A percentile compares a stretch with the other conserved stretches of the same genome.
These are phyloP conservation scores for Anoncus sp. DNA, from an alignment of 2,888 invertebrate genomes.

Conservation along the genomic window DNA sequence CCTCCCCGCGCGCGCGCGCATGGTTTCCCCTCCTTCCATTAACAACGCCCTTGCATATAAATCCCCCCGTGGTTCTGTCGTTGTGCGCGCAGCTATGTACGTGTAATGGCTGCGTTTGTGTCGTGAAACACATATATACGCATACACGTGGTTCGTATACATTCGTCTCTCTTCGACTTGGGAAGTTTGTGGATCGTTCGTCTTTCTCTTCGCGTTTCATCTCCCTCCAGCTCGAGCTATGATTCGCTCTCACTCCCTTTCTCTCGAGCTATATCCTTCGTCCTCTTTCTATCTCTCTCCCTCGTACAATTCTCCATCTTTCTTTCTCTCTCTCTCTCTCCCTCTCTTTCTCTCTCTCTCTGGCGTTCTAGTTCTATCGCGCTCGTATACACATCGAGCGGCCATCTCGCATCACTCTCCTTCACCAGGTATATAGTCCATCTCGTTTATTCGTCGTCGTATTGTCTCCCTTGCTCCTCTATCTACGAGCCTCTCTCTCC, in stretches of 20 bases:
- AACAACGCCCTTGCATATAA: conserved; percentile 83
- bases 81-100: conserved; percentile 64
- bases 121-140: conserved; percentile 16
- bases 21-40: conserved; percentile 77
- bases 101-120: conserved; percentile 54
- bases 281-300: conserved; percentile 24
- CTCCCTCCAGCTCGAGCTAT: conserved; percentile 56
- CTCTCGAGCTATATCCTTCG: conserved; percentile 47
- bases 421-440: conserved; percentile 49
- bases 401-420: conserved; percentile 55
- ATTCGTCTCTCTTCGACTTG: conserved; percentile 62
- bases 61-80: conserved; percentile 77
- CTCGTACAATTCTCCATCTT: conserved; percentile 48
- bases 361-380: conserved; percentile 52
- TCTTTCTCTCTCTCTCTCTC: conserved; percentile 40
- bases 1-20: conserved; percentile 57
- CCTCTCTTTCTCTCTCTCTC: conserved; percentile 35
- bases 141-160: too few relatives aligned
- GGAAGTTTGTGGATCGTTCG: conserved; percentile 40
- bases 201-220: conserved; percentile 53
- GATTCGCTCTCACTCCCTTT: conserved; percentile 54
- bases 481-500: conserved; percentile 34
- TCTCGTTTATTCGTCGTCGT: conserved; percentile 57
- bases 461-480: conserved; percentile 52
- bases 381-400: conserved; percentile 46